These are phyloP conservation scores for Mastacembelus armatus DNA, from an alignment of 2,797 vertebrate genomes.

Conservation along the genomic window DNA sequence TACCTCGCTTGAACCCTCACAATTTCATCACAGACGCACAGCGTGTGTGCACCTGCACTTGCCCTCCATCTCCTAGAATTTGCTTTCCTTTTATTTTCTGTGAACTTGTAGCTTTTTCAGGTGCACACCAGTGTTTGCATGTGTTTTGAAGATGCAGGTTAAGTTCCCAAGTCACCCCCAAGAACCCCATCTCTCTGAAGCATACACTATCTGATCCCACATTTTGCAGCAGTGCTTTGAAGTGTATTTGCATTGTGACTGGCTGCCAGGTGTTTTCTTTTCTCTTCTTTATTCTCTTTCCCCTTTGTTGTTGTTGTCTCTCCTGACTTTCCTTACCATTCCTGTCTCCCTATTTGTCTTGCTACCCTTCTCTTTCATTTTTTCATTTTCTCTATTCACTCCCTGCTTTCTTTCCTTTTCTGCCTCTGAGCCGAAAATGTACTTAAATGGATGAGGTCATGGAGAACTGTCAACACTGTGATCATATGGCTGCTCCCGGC, in stretches of 20 bases:
- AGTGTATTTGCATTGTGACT: slow-evolving; percentile 70
- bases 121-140: slow-evolving; percentile 17
- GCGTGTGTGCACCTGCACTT: not conserved
- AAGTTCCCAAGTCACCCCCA: slow-evolving; percentile 49
- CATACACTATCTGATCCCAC: slow-evolving; percentile 46
- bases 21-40: slow-evolving; percentile 5
- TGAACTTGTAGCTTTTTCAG: slow-evolving; percentile 6
- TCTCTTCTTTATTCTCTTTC: slow-evolving; percentile 29
- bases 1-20: slow-evolving; percentile 27
- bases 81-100: not conserved
- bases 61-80: not conserved
- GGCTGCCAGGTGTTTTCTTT: slow-evolving; percentile 54
- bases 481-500: slow-evolving; percentile 81
- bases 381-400: slow-evolving; percentile 53
- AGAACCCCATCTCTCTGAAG: slow-evolving; percentile 39
- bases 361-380: slow-evolving; percentile 47
- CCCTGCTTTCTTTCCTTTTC: slow-evolving; percentile 29
- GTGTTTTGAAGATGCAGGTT: slow-evolving; percentile 53
- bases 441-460: slow-evolving; percentile 83
- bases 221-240: slow-evolving; percentile 66
- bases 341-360: slow-evolving; percentile 54
- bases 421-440: slow-evolving; percentile 75
- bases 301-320: slow-evolving; percentile 34
- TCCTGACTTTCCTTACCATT: slow-evolving; percentile 57
- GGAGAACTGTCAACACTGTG: slow-evolving; percentile 82